Conservation (phyloP, 2,113 vertebrate genomes). For the Rhineura floridana region DNA sequence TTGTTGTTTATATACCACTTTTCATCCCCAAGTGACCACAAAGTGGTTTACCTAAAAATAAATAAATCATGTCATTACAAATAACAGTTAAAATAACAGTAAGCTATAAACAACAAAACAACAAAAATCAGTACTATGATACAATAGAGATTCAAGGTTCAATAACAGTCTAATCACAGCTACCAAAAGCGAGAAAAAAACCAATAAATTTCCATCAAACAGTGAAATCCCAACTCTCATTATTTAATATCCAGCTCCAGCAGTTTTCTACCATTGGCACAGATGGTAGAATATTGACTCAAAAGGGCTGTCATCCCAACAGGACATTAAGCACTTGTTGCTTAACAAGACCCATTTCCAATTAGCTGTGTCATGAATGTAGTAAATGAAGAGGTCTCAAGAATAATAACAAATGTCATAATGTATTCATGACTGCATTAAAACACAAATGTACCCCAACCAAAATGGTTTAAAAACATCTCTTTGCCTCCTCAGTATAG, state of each 20-base stretch:
- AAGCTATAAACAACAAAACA: too few species aligned
- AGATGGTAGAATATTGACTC: not conserved
- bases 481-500: not conserved
- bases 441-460: not conserved
- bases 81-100: too few species aligned
- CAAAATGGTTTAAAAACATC: not conserved
- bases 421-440: not conserved
- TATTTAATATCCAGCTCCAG: not conserved
- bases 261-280: slow-evolving; percentile 20
- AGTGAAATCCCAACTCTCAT: too few species aligned
- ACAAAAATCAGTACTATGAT: too few species aligned
- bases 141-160: too few species aligned
- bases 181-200: too few species aligned
- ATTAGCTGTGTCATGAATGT: not conserved
- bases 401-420: rapidly evolving
- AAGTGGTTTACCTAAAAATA: too few species aligned
- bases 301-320: not conserved
- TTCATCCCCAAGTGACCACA: too few species aligned
- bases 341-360: not conserved
- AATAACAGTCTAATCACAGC: too few species aligned
- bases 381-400: not conserved
- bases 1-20: too few species aligned
- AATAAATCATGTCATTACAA: too few species aligned
- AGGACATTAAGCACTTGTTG: not conserved
- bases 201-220: too few species aligned